These are phyloP conservation scores for Fratercula arctica DNA, from an alignment of 2,797 vertebrate species.

Conservation along the genomic window DNA sequence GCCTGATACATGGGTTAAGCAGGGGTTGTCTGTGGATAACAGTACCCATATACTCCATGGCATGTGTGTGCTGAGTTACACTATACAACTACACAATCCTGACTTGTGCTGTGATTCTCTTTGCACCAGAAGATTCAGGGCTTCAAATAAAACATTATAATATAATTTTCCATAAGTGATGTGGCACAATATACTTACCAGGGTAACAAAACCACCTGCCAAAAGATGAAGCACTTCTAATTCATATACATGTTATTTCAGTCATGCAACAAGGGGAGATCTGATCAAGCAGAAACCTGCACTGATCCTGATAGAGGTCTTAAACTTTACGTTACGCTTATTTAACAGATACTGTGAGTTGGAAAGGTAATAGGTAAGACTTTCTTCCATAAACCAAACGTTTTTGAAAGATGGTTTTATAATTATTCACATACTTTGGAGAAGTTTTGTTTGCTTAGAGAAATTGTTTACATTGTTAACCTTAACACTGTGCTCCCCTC, in stretches of 20 bases:
- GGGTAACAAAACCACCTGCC: neutral
- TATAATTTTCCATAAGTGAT: neutral
- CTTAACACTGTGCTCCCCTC: conserved; percentile 59
- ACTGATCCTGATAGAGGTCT: neutral
- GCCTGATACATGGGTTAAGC: neutral
- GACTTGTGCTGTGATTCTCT: neutral
- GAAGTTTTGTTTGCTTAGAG: neutral
- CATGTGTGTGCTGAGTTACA: neutral
- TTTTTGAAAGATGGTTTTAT: neutral
- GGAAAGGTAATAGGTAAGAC: neutral
- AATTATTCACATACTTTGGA: neutral
- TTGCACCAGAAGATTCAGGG: neutral
- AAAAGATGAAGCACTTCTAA: neutral
- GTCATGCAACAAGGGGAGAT: neutral
- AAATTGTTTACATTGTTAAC: conserved; percentile 55
- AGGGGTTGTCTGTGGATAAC: neutral
- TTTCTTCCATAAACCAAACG: neutral
- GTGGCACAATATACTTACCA: neutral
- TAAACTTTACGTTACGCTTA: neutral
- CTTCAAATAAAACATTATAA: neutral
- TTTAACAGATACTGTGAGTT: neutral
- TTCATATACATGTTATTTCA: neutral
- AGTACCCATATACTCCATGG: neutral
- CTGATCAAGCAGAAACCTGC: neutral
- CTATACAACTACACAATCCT: neutral